phyloP scores from a whole-genome alignment of 2,888 invertebrate species.

The Drosophila siamana region DNA sequence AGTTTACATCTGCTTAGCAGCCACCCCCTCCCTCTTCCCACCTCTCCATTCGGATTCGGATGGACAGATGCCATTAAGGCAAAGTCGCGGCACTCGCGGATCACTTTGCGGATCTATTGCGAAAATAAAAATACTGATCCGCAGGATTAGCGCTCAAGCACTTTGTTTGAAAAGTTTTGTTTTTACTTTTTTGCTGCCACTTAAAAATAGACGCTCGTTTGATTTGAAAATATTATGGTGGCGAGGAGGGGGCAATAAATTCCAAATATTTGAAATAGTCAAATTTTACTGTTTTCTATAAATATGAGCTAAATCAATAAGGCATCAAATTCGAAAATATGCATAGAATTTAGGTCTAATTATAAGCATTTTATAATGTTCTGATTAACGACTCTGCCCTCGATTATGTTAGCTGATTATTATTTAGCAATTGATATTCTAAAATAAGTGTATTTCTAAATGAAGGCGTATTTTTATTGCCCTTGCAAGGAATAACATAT shows the following conservation, averaged over 20 bases:
- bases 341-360: neutral
- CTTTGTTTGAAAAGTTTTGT: slow-evolving; percentile 13
- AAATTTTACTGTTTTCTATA: neutral
- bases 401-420: no score
- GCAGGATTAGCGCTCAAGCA: slow-evolving; percentile 31
- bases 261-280: neutral
- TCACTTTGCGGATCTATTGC: slow-evolving; percentile 37
- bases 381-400: no score
- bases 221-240: neutral
- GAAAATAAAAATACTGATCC: slow-evolving; percentile 48
- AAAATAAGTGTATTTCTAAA: no score
- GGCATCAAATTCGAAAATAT: neutral
- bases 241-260: neutral
- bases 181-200: no score
- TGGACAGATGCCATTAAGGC: slow-evolving; percentile 60
- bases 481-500: no score
- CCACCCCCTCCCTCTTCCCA: neutral
- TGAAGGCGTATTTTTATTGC: no score
- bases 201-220: slow-evolving; percentile 10
- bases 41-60: slow-evolving; percentile 29
- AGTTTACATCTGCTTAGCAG: slow-evolving; percentile 56
- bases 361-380: no score
- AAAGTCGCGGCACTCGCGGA: slow-evolving; percentile 1
- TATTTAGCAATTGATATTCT: no score
- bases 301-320: neutral